Evolutionary conservation across 2,888 invertebrate genomes (phyloP).

Genomic region (Actias luna): DNA sequence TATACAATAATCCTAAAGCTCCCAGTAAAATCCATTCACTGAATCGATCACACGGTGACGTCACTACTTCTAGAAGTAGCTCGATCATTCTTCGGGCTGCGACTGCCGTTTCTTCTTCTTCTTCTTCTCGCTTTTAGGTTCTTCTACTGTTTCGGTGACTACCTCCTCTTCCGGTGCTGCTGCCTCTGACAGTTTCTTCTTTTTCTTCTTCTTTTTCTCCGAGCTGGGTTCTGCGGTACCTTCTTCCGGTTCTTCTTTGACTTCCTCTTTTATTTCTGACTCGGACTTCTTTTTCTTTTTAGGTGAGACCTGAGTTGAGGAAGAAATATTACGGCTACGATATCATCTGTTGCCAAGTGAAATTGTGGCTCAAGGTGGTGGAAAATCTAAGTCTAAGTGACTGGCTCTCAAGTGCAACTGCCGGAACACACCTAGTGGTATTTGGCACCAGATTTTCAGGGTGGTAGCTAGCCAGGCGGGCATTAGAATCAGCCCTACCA

Average conservation of each 20-base stretch:
- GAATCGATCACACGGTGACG: background rate
- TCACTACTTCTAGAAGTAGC: slow-evolving; percentile 31
- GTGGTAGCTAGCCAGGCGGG: too few species aligned
- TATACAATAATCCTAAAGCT: background rate
- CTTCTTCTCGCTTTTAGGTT: slow-evolving; percentile 67
- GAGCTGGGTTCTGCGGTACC: slow-evolving; percentile 40
- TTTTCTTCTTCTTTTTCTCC: slow-evolving; percentile 79
- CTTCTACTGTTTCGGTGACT: slow-evolving; percentile 35
- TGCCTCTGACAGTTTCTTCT: slow-evolving; percentile 74
- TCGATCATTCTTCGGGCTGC: slow-evolving; percentile 56
- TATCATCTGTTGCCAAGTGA: too few species aligned
- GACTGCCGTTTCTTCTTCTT: slow-evolving; percentile 69
- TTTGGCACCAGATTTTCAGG: too few species aligned
- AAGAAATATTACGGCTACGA: background rate
- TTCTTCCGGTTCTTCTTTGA: slow-evolving; percentile 32
- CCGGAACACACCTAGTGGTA: too few species aligned
- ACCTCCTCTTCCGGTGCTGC: slow-evolving; percentile 37
- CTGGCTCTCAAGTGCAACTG: too few species aligned
- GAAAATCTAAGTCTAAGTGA: too few species aligned
- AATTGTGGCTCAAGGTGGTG: too few species aligned
- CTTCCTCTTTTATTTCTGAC: slow-evolving; percentile 32
- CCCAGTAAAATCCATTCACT: background rate
- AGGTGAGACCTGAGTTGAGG: slow-evolving; percentile 47
- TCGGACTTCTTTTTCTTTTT: slow-evolving; percentile 68
- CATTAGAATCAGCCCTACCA: too few species aligned